Percentiles rank a stretch among this genome's conserved stretches.
Conservation (phyloP, 1,140 invertebrate genomes). For the Megathymus violae region DNA sequence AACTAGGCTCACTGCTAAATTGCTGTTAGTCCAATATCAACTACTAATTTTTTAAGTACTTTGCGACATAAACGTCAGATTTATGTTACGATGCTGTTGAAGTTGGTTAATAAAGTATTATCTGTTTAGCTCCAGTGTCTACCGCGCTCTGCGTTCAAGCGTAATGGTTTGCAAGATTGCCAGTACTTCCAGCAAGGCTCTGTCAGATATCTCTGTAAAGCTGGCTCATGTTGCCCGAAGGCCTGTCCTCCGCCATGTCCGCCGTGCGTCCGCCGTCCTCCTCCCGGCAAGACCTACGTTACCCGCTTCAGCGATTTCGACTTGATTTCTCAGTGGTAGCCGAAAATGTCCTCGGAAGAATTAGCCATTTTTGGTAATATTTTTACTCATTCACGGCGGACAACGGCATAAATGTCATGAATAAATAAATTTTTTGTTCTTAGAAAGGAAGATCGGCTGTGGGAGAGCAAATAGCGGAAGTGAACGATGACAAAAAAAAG, state of each 20-base stretch:
- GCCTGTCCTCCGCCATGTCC: slow-evolving; percentile 71
- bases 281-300: slow-evolving; percentile 75
- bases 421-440: slow-evolving; percentile 35
- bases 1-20: no score
- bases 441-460: slow-evolving; percentile 60
- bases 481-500: slow-evolving; percentile 67
- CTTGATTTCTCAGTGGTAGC: slow-evolving; percentile 74
- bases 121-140: slow-evolving; percentile 73
- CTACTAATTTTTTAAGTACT: no score
- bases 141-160: slow-evolving; percentile 80
- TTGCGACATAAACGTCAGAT: no score
- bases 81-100: no score
- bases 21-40: no score
- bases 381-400: slow-evolving; percentile 57
- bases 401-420: slow-evolving; percentile 28
- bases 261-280: slow-evolving; percentile 74
- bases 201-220: slow-evolving; percentile 76
- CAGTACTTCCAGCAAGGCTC: slow-evolving; percentile 80
- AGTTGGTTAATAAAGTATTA: not conserved
- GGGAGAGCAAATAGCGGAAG: slow-evolving; percentile 49
- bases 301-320: slow-evolving; percentile 78
- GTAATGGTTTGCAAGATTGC: slow-evolving; percentile 79
- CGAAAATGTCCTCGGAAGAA: slow-evolving; percentile 36
- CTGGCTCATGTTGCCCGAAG: slow-evolving; percentile 56
- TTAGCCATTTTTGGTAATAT: slow-evolving; percentile 56